Evolutionary conservation across 2,888 invertebrate genomes (phyloP).

Genomic region (Norana najaformis): DNA sequence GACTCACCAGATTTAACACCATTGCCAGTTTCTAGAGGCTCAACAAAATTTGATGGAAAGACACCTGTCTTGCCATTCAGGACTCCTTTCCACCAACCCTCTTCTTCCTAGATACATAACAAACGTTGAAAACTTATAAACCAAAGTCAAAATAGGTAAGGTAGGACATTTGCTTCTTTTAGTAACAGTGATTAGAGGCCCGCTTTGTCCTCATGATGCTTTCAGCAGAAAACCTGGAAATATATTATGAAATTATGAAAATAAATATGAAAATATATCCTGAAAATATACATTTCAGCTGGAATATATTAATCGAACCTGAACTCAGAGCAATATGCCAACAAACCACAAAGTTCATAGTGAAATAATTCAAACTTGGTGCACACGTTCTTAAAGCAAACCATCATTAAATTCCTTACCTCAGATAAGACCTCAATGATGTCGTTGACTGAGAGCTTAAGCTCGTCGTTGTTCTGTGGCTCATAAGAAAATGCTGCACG

Average conservation of each 20-base stretch:
- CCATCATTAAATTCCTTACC: not conserved
- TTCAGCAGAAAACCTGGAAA: not conserved
- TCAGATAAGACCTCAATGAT: slow-evolving; percentile 35
- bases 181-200: not conserved
- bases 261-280: too few species aligned
- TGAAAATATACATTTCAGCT: too few species aligned
- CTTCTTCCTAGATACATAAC: slow-evolving; percentile 68
- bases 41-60: slow-evolving; percentile 88
- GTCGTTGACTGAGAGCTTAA: slow-evolving; percentile 38
- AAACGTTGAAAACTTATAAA: not conserved
- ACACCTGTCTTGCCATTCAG: slow-evolving; percentile 79
- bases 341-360: not conserved
- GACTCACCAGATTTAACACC: not conserved
- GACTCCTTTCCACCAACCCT: slow-evolving; percentile 89
- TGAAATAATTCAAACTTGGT: not conserved
- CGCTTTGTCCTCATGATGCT: not conserved
- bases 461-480: slow-evolving; percentile 41
- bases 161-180: not conserved
- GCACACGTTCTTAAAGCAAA: not conserved
- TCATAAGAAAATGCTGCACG: slow-evolving; percentile 35
- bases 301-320: too few species aligned
- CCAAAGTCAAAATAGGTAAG: not conserved
- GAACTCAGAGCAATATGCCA: not conserved
- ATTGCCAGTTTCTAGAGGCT: slow-evolving; percentile 25
- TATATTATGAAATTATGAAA: too few species aligned